Percentiles rank a stretch among this genome's conserved stretches.
phyloP scores from a whole-genome alignment of 2,113 vertebrate species.

The Chionodraco myersi region DNA sequence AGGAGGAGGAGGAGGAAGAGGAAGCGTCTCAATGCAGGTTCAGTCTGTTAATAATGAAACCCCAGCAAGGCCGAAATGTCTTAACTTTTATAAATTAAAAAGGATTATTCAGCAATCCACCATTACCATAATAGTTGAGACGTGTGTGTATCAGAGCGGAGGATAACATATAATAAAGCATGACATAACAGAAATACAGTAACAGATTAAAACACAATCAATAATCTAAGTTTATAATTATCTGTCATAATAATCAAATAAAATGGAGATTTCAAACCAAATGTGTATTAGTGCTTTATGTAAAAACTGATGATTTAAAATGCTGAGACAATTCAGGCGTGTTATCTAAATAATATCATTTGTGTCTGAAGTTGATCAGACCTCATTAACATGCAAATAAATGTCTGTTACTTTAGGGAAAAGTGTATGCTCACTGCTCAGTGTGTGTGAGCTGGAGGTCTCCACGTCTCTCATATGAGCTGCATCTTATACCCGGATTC shows the following conservation, averaged over 20 bases:
- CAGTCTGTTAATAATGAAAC: conserved; percentile 5
- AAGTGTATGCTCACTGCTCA: background rate
- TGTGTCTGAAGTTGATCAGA: too few species aligned
- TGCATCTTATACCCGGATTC: background rate
- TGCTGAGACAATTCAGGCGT: background rate
- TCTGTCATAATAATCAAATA: too few species aligned
- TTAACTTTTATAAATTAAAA: background rate
- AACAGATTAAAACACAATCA: too few species aligned
- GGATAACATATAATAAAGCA: too few species aligned
- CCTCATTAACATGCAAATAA: background rate
- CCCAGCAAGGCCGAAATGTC: background rate
- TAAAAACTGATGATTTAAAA: background rate
- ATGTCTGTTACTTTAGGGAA: background rate
- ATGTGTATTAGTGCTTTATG: background rate
- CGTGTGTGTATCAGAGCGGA: background rate
- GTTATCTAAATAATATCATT: too few species aligned
- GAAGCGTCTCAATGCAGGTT: conserved; percentile 24
- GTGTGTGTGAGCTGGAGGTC: background rate
- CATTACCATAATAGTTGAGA: background rate
- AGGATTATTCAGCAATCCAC: background rate
- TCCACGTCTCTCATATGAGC: background rate
- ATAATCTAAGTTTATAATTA: too few species aligned
- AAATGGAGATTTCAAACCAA: background rate
- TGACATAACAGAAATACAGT: too few species aligned
- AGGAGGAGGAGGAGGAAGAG: conserved; percentile 28